Evolutionary conservation across 2,797 vertebrate genomes (phyloP).

Genomic region (Meriones psammophilus): DNA sequence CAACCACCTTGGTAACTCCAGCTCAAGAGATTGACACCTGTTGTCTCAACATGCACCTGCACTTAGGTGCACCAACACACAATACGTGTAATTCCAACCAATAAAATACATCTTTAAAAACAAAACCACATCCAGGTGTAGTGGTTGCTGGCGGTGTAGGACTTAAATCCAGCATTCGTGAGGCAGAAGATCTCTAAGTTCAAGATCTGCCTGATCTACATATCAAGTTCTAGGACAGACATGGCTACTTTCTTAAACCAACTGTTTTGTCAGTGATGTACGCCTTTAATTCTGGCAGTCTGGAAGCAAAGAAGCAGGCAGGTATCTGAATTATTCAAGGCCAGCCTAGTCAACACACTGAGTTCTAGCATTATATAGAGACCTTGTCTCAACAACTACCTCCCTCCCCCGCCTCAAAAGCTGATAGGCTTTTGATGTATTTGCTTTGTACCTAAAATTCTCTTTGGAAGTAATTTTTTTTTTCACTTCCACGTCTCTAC

Average conservation of each 20-base stretch:
- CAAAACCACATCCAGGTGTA: neutral
- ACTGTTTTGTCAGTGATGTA: neutral
- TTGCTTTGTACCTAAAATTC: constrained; percentile 40
- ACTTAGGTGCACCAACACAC: neutral
- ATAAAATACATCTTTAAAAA: neutral
- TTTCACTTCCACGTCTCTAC: neutral
- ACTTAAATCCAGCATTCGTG: neutral
- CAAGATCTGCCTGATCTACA: neutral
- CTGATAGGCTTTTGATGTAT: constrained; percentile 29
- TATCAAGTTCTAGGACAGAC: neutral
- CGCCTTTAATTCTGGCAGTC: neutral
- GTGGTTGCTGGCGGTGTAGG: too few relatives aligned
- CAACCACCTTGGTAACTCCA: neutral
- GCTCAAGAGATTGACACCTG: neutral
- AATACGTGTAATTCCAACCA: neutral
- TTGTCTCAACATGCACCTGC: neutral
- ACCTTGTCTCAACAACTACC: neutral
- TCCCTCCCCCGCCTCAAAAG: neutral
- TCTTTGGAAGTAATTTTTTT: constrained; percentile 9
- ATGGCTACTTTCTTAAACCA: neutral
- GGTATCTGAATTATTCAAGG: neutral
- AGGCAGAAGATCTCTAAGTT: neutral
- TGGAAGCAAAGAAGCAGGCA: neutral
- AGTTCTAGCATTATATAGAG: neutral
- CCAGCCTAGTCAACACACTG: neutral